phyloP scores from a whole-genome alignment of 2,888 invertebrate genomes.

The Penaeus monodon region DNA sequence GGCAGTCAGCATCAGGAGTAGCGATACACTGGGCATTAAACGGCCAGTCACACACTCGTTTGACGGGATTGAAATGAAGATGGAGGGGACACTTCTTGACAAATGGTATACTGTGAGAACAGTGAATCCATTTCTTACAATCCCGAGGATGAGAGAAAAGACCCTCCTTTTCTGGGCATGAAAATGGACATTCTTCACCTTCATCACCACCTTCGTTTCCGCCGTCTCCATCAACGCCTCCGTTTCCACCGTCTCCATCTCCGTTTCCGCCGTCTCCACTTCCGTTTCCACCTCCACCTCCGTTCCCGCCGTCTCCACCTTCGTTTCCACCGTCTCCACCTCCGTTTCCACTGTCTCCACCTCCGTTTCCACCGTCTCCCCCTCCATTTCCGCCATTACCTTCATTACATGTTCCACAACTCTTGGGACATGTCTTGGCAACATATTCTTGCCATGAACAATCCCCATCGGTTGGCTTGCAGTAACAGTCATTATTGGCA shows the following conservation, averaged over 20 bases:
- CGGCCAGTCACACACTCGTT: constrained; percentile 65
- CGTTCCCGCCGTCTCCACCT: constrained; percentile 4
- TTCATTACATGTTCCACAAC: too few relatives aligned
- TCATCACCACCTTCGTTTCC: constrained; percentile 12
- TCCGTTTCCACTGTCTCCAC: neutral
- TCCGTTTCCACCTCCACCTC: neutral
- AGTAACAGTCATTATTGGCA: too few relatives aligned
- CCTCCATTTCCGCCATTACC: neutral
- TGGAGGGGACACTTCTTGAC: constrained; percentile 60
- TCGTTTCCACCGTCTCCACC: constrained; percentile 14
- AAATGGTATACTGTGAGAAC: constrained; percentile 39
- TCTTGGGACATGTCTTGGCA: too few relatives aligned
- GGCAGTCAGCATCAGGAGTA: constrained; percentile 27
- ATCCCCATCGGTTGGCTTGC: too few relatives aligned
- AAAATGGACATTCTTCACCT: constrained; percentile 17
- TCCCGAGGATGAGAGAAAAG: constrained; percentile 60
- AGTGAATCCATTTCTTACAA: constrained; percentile 61
- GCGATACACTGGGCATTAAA: constrained; percentile 55
- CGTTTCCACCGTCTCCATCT: constrained; percentile 6
- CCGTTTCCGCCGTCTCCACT: constrained; percentile 14
- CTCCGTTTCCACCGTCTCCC: constrained; percentile 12
- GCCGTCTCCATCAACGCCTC: neutral
- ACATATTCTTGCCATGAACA: neutral
- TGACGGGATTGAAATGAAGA: constrained; percentile 61
- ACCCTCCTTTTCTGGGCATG: constrained; percentile 45